These are phyloP conservation scores for Platycheirus albimanus DNA, from an alignment of 2,888 invertebrate genomes.

Conservation along the genomic window DNA sequence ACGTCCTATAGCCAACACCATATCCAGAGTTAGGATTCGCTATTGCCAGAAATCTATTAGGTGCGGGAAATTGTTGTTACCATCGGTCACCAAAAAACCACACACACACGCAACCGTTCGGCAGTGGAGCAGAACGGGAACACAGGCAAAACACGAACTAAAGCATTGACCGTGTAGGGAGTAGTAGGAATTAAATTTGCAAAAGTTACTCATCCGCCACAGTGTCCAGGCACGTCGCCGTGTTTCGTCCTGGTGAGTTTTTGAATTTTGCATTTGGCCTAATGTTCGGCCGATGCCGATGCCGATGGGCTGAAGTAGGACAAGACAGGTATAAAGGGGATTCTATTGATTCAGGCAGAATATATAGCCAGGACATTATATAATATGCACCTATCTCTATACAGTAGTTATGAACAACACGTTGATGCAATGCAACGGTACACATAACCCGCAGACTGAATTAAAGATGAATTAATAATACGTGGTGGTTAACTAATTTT, in stretches of 20 bases:
- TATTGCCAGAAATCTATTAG: slow-evolving; percentile 45
- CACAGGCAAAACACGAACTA: slow-evolving; percentile 22
- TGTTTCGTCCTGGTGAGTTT: slow-evolving; percentile 43
- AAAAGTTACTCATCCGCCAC: slow-evolving; percentile 62
- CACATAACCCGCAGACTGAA: slow-evolving; percentile 56
- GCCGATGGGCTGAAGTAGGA: too few species aligned
- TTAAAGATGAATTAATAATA: slow-evolving; percentile 74
- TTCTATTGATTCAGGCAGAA: slow-evolving; percentile 41
- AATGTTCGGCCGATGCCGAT: slow-evolving; percentile 4
- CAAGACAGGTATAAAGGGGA: neutral
- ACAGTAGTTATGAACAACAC: neutral
- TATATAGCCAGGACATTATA: neutral
- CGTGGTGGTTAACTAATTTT: slow-evolving; percentile 73
- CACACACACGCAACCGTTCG: neutral
- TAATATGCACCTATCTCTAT: too few species aligned
- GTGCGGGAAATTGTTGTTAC: slow-evolving; percentile 22
- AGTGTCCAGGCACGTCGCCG: slow-evolving; percentile 16
- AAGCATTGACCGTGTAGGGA: slow-evolving; percentile 48
- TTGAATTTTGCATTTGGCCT: slow-evolving; percentile 35
- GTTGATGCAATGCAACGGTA: neutral
- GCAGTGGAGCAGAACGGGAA: neutral
- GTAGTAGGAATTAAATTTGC: slow-evolving; percentile 54
- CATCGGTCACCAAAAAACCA: neutral
- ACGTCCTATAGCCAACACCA: neutral
- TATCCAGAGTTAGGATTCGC: neutral